Evolutionary conservation across 2,888 invertebrate species (phyloP).

Genomic region (Pardosa pseudoannulata): DNA sequence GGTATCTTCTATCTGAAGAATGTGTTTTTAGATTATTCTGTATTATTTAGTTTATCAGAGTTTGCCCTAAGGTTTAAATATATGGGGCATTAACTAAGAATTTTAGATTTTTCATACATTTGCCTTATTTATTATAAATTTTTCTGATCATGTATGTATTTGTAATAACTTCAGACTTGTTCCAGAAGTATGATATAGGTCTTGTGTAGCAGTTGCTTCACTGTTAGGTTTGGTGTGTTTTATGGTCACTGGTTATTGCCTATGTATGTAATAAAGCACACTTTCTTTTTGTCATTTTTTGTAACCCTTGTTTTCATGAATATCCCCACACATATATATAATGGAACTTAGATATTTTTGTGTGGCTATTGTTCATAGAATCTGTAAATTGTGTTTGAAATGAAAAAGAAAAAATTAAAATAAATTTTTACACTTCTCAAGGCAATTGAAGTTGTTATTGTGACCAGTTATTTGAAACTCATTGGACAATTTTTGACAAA

Average conservation of each 20-base stretch:
- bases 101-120: conserved; percentile 70
- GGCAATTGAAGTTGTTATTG: conserved; percentile 24
- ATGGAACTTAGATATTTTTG: conserved; percentile 72
- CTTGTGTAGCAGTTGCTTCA: conserved; percentile 61
- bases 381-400: conserved; percentile 68
- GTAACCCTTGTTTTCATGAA: conserved; percentile 53
- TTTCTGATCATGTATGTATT: conserved; percentile 69
- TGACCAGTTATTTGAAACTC: neutral
- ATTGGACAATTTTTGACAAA: neutral
- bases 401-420: conserved; percentile 41
- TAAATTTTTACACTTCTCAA: conserved; percentile 35
- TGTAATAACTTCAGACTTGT: conserved; percentile 65
- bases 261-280: conserved; percentile 72
- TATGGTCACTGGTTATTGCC: conserved; percentile 71
- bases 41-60: conserved; percentile 51
- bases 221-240: conserved; percentile 72
- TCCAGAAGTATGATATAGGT: conserved; percentile 68
- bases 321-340: conserved; percentile 54
- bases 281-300: conserved; percentile 56
- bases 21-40: conserved; percentile 57
- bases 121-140: conserved; percentile 69
- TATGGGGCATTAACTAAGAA: conserved; percentile 38
- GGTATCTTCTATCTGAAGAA: conserved; percentile 52
- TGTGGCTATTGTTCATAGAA: conserved; percentile 70
- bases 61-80: conserved; percentile 40